Conservation (phyloP, 2,888 invertebrate species). For the Blera fallax region DNA sequence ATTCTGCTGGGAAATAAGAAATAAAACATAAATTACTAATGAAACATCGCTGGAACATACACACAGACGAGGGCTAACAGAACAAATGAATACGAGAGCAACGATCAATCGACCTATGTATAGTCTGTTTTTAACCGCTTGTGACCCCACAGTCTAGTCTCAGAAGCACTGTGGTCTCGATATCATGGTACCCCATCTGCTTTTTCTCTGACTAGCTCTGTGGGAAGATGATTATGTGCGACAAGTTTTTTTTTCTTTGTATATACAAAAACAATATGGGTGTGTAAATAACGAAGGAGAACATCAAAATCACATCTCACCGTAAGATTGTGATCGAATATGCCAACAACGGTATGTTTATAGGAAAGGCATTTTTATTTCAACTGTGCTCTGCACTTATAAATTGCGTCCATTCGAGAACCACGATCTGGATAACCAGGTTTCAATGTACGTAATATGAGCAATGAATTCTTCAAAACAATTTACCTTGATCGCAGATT, state of each 20-base stretch:
- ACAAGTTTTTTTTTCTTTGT: slow-evolving; percentile 42
- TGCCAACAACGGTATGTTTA: slow-evolving; percentile 58
- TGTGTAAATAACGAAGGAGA: slow-evolving; percentile 48
- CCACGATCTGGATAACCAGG: slow-evolving; percentile 81
- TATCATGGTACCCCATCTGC: slow-evolving; percentile 54
- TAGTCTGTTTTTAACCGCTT: slow-evolving; percentile 65
- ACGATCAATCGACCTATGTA: slow-evolving; percentile 66
- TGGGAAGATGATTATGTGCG: slow-evolving; percentile 67
- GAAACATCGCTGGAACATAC: slow-evolving; percentile 78
- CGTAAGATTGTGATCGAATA: slow-evolving; percentile 74
- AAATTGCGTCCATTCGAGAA: slow-evolving; percentile 64
- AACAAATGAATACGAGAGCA: slow-evolving; percentile 66
- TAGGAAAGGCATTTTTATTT: slow-evolving; percentile 50
- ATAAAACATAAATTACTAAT: slow-evolving; percentile 81
- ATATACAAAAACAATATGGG: slow-evolving; percentile 46
- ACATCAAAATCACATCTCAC: slow-evolving; percentile 75
- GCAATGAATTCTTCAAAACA: slow-evolving; percentile 75
- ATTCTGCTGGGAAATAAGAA: slow-evolving; percentile 74
- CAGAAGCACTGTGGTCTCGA: slow-evolving; percentile 66
- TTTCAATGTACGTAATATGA: slow-evolving; percentile 79
- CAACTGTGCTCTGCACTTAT: slow-evolving; percentile 61
- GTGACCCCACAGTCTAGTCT: slow-evolving; percentile 64
- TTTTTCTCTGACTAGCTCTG: slow-evolving; percentile 63
- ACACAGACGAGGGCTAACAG: slow-evolving; percentile 58
- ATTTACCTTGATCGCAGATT: slow-evolving; percentile 89